These are phyloP conservation scores for Petaurus breviceps DNA, from an alignment of 2,113 vertebrate species.

Conservation along the genomic window DNA sequence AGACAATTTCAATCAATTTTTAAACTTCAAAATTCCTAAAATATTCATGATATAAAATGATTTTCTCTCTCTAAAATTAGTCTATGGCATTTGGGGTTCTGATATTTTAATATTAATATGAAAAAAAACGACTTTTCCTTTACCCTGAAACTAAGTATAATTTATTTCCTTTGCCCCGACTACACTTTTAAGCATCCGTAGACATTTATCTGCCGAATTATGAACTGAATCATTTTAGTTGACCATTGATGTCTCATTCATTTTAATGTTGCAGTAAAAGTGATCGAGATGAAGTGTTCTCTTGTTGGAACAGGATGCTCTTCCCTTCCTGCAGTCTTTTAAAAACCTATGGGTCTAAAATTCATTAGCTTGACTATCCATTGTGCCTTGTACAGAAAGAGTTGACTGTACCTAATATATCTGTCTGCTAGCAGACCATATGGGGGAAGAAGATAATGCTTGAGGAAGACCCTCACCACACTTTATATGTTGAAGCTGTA, in stretches of 20 bases:
- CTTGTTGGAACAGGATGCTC: background rate
- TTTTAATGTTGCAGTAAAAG: background rate
- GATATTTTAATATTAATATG: slow-evolving; percentile 28
- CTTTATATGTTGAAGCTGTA: background rate
- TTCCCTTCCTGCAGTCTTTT: background rate
- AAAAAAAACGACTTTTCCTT: background rate
- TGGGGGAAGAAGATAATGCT: slow-evolving; percentile 3
- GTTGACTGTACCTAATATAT: slow-evolving; percentile 7
- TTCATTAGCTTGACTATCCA: slow-evolving; percentile 9
- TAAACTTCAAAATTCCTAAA: slow-evolving; percentile 42
- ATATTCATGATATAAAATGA: background rate
- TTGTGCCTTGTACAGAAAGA: slow-evolving; percentile 46
- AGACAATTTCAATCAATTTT: slow-evolving; percentile 21
- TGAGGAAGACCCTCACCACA: background rate
- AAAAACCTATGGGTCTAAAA: background rate
- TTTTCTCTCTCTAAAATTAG: background rate
- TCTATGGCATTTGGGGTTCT: background rate
- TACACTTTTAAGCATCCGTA: background rate
- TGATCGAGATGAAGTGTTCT: background rate
- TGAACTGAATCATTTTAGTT: background rate
- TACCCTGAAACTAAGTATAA: background rate
- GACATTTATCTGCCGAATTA: background rate
- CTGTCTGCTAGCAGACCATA: slow-evolving; percentile 27
- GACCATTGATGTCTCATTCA: background rate
- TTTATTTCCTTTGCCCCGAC: background rate